Conservation (phyloP, 2,797 vertebrate genomes). For the Chlorospingus semifuscus region DNA sequence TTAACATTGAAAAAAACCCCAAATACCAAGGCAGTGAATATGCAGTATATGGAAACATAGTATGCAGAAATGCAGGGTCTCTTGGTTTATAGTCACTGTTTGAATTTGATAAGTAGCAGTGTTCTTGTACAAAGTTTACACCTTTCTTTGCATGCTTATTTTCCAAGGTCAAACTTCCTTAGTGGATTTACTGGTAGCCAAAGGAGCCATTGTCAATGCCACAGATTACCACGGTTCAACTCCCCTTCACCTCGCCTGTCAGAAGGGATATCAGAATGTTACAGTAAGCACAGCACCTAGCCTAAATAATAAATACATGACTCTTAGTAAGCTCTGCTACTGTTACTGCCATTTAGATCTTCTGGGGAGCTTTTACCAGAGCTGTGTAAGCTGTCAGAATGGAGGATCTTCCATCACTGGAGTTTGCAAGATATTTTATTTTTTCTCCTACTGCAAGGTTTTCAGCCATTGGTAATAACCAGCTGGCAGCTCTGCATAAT, state of each 20-base stretch:
- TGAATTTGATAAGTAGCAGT: neutral
- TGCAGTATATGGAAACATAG: neutral
- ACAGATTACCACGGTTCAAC: slow-evolving; percentile 92
- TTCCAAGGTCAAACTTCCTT: slow-evolving; percentile 85
- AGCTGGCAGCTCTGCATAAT: neutral
- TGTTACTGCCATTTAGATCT: neutral
- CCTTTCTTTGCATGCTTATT: neutral
- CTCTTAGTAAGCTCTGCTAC: neutral
- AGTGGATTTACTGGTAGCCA: slow-evolving; percentile 89
- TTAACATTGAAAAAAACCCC: neutral
- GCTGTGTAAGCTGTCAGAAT: neutral
- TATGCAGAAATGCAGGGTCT: neutral
- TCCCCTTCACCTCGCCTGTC: slow-evolving; percentile 92
- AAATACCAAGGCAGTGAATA: neutral
- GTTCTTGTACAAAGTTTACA: neutral
- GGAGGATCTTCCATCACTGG: neutral
- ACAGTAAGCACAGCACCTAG: slow-evolving; percentile 78
- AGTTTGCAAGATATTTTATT: neutral
- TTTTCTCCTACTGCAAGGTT: neutral
- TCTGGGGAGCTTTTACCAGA: neutral
- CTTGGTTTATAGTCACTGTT: neutral
- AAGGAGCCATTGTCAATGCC: slow-evolving; percentile 88
- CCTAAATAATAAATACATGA: neutral
- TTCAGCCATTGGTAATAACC: neutral
- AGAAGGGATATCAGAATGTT: slow-evolving; percentile 91